These are phyloP conservation scores for Busseola fusca DNA, from an alignment of 2,888 invertebrate genomes.

Conservation along the genomic window DNA sequence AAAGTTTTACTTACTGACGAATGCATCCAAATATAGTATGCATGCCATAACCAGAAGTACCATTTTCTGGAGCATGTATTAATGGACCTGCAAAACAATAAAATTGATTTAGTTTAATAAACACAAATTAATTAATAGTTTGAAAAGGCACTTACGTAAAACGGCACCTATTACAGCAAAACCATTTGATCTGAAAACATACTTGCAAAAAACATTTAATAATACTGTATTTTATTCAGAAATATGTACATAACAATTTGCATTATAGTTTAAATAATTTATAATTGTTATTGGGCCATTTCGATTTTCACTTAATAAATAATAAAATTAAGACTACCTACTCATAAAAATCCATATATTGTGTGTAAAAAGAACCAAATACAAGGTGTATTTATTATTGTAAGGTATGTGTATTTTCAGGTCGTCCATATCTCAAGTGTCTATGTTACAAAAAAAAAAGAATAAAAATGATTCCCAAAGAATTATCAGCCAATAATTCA, in stretches of 20 bases:
- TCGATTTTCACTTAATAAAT: slow-evolving; percentile 11
- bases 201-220: slow-evolving; percentile 44
- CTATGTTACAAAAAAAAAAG: not conserved
- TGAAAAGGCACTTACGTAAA: not conserved
- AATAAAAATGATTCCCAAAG: slow-evolving; percentile 61
- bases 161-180: not conserved
- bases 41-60: not conserved
- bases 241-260: not conserved
- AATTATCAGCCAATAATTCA: slow-evolving; percentile 78
- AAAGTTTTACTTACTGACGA: not conserved
- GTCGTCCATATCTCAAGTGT: not conserved
- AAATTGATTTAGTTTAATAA: not conserved
- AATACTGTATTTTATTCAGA: not conserved
- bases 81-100: slow-evolving; percentile 20
- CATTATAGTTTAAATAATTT: not conserved
- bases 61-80: not conserved
- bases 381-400: too few species aligned
- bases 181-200: slow-evolving; percentile 48
- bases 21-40: not conserved
- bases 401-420: not conserved
- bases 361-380: not conserved
- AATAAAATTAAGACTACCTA: not conserved
- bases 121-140: not conserved
- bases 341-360: not conserved
- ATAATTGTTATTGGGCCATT: slow-evolving; percentile 48